Evolutionary conservation across 2,797 vertebrate genomes (phyloP).

Genomic region (Neoniphon sammara): DNA sequence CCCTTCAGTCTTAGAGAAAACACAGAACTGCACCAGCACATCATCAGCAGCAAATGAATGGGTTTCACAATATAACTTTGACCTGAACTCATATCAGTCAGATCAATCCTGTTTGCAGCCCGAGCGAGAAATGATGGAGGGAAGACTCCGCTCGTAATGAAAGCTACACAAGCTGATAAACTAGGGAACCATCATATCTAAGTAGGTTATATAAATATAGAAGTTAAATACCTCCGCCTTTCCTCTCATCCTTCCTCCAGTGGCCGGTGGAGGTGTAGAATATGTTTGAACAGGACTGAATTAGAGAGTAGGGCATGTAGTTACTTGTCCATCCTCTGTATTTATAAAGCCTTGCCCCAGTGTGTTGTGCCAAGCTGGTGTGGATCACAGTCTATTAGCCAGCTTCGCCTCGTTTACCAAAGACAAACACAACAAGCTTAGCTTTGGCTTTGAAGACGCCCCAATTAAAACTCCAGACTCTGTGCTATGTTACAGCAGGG

Average conservation of each 20-base stretch:
- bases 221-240: slow-evolving; percentile 11
- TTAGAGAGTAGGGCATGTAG: slow-evolving; percentile 48
- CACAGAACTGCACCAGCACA: not conserved
- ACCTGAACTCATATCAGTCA: not conserved
- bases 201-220: slow-evolving; percentile 26
- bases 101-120: not conserved
- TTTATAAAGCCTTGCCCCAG: slow-evolving; percentile 63
- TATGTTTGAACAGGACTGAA: slow-evolving; percentile 53
- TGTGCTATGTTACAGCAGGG: slow-evolving; percentile 32
- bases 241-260: slow-evolving; percentile 5
- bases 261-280: slow-evolving; percentile 46
- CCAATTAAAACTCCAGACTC: slow-evolving; percentile 63
- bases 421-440: slow-evolving; percentile 67
- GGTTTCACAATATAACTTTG: not conserved
- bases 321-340: slow-evolving; percentile 60
- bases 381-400: slow-evolving; percentile 69
- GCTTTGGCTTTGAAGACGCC: slow-evolving; percentile 57
- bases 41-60: not conserved
- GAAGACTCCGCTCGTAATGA: slow-evolving; percentile 9
- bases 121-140: not conserved
- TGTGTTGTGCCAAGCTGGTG: slow-evolving; percentile 47
- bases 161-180: slow-evolving; percentile 1
- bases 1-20: not conserved
- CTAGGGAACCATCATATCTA: slow-evolving; percentile 1
- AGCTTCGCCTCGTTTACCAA: slow-evolving; percentile 70